Base-by-base conservation (phyloP, 2,113 vertebrate species). In the Synchiropus splendidus region DNA sequence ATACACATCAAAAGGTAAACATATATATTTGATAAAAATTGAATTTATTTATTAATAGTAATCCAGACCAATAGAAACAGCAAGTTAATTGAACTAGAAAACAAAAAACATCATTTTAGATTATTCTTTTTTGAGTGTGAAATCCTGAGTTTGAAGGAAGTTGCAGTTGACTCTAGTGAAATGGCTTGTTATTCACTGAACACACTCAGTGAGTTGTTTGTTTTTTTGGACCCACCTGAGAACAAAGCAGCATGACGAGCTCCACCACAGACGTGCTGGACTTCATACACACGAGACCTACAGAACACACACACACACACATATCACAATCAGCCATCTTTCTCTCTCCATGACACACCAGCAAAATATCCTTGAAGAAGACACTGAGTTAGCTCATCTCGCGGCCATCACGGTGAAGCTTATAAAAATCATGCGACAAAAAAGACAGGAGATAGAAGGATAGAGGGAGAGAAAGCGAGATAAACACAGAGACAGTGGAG, bases 201-300 rank as follows among this genome's bases (percentile, higher is more conserved):
- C n/a, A n/a, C n/a, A n/a, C n/a, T n/a, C n/a, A n/a, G n/a, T n/a
- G n/a, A n/a, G n/a, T n/a, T n/a, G n/a, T n/a, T n/a, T n/a, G n/a
- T n/a, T n/a, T n/a, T n/a, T n/a, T n/a, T n/a, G n/a, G n/a, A n/a
- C 6, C 62, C 78, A 98, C 94, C 92, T 98, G 94, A 52, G 94
- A 98, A 78, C 94, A 98, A 55, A 98, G 90, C 79, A 98, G 85
- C 94, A 98, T 98, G 14, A 98, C 94, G 2, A 98, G 86, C 75
- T 98, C 94, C 54, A 98, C 94, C 64, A 98, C 94, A 1, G 94
- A 98, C 1, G 94, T 98, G 75, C 94, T 98, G 1, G 94, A 98
- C 77, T 98, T 98, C 94, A 98, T 98, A 41, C 94, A 98, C 42
- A 98, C 94, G 34, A 98, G 86, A 73, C 94, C 94, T 98, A 71